phyloP scores from a whole-genome alignment of 2,113 vertebrate genomes.

The Podilymbus podiceps region DNA sequence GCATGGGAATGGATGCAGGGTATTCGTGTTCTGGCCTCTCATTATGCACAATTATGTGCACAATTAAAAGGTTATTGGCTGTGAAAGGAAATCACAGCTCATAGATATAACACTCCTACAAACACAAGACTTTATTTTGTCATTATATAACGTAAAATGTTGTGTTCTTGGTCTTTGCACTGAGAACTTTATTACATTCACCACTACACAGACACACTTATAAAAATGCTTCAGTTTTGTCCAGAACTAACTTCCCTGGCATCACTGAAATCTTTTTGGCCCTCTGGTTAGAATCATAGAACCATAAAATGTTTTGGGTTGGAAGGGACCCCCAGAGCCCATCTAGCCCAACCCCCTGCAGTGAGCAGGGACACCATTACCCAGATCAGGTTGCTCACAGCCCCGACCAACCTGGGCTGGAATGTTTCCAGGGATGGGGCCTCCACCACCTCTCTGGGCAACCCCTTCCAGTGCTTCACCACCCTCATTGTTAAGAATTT shows the following conservation, averaged over 20 bases:
- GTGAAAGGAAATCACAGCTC: background rate
- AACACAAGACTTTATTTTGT: background rate
- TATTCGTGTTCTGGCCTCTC: background rate
- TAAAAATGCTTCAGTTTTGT: background rate
- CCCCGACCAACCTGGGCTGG: no score
- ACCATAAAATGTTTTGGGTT: no score
- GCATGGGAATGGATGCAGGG: background rate
- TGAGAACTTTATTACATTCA: background rate
- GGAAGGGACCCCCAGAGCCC: no score
- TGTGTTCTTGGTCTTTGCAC: background rate
- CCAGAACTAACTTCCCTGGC: background rate
- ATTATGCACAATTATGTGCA: background rate
- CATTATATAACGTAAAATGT: background rate
- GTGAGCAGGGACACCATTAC: no score
- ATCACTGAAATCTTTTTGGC: background rate
- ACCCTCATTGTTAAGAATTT: no score
- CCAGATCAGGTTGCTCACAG: no score
- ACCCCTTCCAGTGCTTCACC: no score
- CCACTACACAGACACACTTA: background rate
- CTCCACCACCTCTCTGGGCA: no score
- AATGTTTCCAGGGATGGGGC: no score
- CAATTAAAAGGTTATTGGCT: background rate
- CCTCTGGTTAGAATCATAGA: background rate
- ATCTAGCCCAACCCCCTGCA: no score
- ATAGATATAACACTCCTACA: background rate